Evolutionary conservation across 2,797 vertebrate species (phyloP).

Genomic region (Scyliorhinus canicula): DNA sequence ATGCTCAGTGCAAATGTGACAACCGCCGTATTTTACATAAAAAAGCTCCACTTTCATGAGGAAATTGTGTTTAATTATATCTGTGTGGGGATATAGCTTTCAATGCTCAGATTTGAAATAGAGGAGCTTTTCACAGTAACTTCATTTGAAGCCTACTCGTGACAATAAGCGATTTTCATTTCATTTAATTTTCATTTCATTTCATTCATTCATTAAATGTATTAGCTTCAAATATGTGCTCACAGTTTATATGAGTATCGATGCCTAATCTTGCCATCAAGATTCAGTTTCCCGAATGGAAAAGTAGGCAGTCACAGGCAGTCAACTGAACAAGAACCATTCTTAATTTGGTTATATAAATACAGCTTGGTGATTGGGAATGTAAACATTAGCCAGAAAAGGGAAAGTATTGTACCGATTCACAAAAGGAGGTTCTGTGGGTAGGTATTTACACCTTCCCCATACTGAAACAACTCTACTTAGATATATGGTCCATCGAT

Average conservation of each 20-base stretch:
- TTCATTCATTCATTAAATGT: background rate
- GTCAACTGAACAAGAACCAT: background rate
- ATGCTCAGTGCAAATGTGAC: background rate
- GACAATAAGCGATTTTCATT: too few relatives aligned
- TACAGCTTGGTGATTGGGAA: background rate
- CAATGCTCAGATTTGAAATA: background rate
- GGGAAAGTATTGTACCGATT: background rate
- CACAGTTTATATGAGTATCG: background rate
- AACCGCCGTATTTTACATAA: background rate
- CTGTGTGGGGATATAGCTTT: background rate
- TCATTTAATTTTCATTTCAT: too few relatives aligned
- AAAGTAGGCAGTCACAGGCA: background rate
- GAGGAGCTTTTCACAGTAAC: too few relatives aligned
- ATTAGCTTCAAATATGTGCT: background rate
- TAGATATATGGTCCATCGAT: background rate
- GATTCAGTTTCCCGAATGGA: background rate
- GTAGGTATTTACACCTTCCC: background rate
- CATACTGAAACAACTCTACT: background rate
- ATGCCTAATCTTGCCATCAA: conserved; percentile 3
- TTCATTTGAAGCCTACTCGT: too few relatives aligned
- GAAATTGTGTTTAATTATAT: background rate
- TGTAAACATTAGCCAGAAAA: background rate
- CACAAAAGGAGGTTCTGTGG: background rate
- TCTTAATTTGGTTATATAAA: background rate
- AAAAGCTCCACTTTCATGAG: background rate